A percentile compares a stretch with the other conserved stretches of the same genome.
Conservation (phyloP, 2,888 invertebrate species). For the Nomada fabriciana region DNA sequence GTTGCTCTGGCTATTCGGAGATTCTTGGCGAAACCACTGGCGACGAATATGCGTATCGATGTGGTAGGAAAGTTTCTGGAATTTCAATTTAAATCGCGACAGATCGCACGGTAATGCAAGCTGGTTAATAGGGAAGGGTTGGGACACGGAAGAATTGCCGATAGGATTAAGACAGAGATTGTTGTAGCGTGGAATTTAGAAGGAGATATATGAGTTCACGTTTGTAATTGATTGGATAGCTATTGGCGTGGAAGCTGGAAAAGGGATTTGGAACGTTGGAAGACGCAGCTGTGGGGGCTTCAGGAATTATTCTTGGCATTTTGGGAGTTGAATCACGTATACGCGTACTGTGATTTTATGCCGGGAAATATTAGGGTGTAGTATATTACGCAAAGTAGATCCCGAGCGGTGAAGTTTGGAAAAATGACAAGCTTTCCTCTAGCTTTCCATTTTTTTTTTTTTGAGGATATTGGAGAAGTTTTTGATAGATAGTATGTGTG, state of each 20-base stretch:
- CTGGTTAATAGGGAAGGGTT: conserved; percentile 1
- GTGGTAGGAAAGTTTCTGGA: conserved; percentile 9
- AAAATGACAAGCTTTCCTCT: too few species aligned
- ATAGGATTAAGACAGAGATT: conserved; percentile 25
- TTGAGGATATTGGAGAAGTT: too few species aligned
- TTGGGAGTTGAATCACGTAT: too few species aligned
- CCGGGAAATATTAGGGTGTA: neutral
- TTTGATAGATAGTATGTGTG: too few species aligned
- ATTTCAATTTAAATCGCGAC: conserved; percentile 30
- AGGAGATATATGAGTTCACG: conserved; percentile 2
- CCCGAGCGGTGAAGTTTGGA: too few species aligned
- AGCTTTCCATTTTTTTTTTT: too few species aligned
- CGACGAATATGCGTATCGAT: neutral
- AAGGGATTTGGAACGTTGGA: conserved; percentile 37
- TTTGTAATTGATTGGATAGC: conserved; percentile 31
- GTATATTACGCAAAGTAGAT: too few species aligned
- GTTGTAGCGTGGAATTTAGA: conserved; percentile 13
- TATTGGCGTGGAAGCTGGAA: conserved; percentile 33
- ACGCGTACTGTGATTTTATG: neutral
- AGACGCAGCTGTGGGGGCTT: neutral
- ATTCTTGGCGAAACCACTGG: neutral
- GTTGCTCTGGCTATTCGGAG: neutral
- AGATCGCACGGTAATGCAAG: conserved; percentile 11
- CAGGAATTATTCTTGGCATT: neutral
- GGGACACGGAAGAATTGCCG: neutral